Base-by-base conservation (phyloP, 2,113 vertebrate genomes). In the Urocolius indicus region DNA sequence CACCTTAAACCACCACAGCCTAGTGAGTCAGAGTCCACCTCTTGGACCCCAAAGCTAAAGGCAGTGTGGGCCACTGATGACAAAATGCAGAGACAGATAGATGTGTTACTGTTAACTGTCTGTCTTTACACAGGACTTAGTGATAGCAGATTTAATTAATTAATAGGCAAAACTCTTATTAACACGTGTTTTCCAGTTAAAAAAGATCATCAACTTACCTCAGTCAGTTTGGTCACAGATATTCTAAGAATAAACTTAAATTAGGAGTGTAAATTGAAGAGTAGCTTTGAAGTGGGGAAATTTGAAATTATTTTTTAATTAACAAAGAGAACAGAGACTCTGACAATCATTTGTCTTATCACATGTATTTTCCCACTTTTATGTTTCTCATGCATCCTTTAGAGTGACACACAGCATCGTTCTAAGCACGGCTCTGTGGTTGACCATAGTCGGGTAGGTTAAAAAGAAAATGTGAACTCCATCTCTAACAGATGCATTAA, bases 391-490 rank as follows among this genome's bases (percentile, higher is more conserved):
- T 97, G 94, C 96, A 65, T 97, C 95, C 95, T 96, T 95, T 96
- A 98, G 97, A 98, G 93, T 68, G 97, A 95, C 91, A 95, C 96
- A 95, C 98, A 98, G 89, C 96, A 97, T 81, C 97, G 86, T 76
- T 97, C 97, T 98, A 98, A 96, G 96, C 98, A 98, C 98, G 97
- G 97, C 96, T 97, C 97, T 96, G 97, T 98, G 97, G 98, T 98
- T 97, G 98, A 99, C 97, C 98, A 92, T 93, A 98, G 98, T 98
- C 98, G 98, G 99, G 99, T 99, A 99, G 94, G 99, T 99, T 97
- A 71, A 93, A 94, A 94, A 89, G 55, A 75, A 78, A 91, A 94
- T 67, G 36, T 63, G n/a, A 90, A 82, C 48, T 78, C 51, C 52
- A 4, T 84, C 19, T 73, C 5, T 83, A 71, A 76, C 62, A 48